Base-by-base conservation (phyloP, 1,140 invertebrate genomes). In the Pygmarrhopalites habei region DNA sequence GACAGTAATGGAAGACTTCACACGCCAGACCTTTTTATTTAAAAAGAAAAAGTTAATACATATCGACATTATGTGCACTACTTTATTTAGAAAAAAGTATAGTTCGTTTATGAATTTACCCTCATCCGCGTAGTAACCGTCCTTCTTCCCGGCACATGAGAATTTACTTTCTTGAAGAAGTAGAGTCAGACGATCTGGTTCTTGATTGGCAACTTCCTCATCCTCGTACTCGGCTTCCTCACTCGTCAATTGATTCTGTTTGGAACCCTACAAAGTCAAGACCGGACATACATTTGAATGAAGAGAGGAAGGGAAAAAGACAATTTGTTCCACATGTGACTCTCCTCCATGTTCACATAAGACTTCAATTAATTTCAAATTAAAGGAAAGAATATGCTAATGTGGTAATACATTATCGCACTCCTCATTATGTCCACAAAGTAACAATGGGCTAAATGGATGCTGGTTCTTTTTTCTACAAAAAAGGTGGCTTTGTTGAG, bases 1-100 rank as follows among this genome's bases (percentile, higher is more conserved):
- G 89, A 74, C 92, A 94, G 75, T 94, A 95, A 74, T 95, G 92
- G 83, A 95, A 95, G 0, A 93, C 89, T 75, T 93, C 89, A 72
- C 91, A 95, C 71, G 86, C 83, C 25, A 95, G 81, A 53, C 86
- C 86, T 7, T 5, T 35, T 7, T 35, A 5, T 35, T 5, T 35
- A 35, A 35, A 35, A 5, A 35, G 15, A 7, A 35, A 35, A 35
- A 35, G 15, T 7, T 35, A 35, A 35, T n/a, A n/a, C n/a, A n/a
- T n/a, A n/a, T n/a, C n/a, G 32, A 35, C 15, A 35, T 35, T 35
- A 35, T 35, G 15, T 7, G 5, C 15, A 15, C 32, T 35, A 35
- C 32, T 7, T 35, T 35, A 35, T 5, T 15, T 35, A 7, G 15
- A 35, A 35, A 7, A 35, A 35, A 35, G 5, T 35, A 7, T 7